Conservation (phyloP, 2,113 vertebrate genomes). For the Varanus komodoensis region DNA sequence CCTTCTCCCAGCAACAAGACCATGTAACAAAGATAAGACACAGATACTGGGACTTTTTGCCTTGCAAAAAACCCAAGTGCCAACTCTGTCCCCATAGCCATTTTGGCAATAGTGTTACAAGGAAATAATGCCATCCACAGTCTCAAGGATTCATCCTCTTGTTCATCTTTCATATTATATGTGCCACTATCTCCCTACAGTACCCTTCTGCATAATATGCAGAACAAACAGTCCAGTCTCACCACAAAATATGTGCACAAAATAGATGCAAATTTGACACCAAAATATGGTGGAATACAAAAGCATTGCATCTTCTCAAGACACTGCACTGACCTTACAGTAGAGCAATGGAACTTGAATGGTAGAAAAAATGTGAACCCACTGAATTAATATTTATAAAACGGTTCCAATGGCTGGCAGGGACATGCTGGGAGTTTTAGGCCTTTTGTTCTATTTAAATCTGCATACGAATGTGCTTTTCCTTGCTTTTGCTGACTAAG, state of each 20-base stretch:
- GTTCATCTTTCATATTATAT: not conserved
- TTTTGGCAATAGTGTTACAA: not conserved
- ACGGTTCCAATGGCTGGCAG: no score
- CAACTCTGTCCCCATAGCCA: not conserved
- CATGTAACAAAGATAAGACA: not conserved
- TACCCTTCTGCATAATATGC: not conserved
- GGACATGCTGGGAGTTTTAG: no score
- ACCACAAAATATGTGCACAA: not conserved
- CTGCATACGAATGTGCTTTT: no score
- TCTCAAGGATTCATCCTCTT: not conserved
- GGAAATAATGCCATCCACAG: not conserved
- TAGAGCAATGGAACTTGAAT: not conserved
- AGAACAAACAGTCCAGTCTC: not conserved
- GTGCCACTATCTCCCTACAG: not conserved
- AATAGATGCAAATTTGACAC: not conserved
- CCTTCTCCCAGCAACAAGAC: not conserved
- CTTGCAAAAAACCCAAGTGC: not conserved
- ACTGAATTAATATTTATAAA: no score
- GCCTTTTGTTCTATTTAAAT: no score
- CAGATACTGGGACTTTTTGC: not conserved
- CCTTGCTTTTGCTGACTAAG: no score
- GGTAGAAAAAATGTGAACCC: no score
- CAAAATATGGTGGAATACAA: not conserved
- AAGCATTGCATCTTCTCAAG: not conserved
- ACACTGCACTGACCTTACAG: not conserved